A percentile compares a stretch with the other conserved stretches of the same genome.
Evolutionary conservation across 2,888 invertebrate species (phyloP).

Genomic region (Gastrophysa polygoni): DNA sequence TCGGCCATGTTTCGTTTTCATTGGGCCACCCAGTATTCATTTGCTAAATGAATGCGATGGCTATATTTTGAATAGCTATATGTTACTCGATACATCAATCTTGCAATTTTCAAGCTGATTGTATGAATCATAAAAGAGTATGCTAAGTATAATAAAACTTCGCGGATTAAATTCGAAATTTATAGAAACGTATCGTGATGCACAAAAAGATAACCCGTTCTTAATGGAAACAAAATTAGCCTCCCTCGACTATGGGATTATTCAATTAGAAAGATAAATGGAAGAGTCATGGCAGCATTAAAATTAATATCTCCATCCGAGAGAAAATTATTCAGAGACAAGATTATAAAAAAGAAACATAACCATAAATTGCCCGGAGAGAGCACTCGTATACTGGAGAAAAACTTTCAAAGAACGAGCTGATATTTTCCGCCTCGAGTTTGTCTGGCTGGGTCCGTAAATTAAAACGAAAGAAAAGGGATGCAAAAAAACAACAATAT

Average conservation of each 20-base stretch:
- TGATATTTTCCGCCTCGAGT: conserved; percentile 27
- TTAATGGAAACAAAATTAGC: conserved; percentile 15
- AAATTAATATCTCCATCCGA: conserved; percentile 34
- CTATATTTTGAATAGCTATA: too few relatives aligned
- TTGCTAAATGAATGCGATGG: too few relatives aligned
- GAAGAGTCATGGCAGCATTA: conserved; percentile 32
- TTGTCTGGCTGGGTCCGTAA: conserved; percentile 16
- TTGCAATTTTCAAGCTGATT: too few relatives aligned
- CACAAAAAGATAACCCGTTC: not conserved
- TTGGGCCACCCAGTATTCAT: too few relatives aligned
- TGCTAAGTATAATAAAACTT: not conserved
- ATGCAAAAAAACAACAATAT: not conserved
- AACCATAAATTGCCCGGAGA: conserved; percentile 38
- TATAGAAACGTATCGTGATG: not conserved
- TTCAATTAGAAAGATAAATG: conserved; percentile 24
- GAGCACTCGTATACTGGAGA: conserved; percentile 24
- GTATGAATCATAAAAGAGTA: not conserved
- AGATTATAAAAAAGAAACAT: conserved; percentile 44
- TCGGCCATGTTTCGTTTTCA: too few relatives aligned
- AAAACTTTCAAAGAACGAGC: conserved; percentile 36
- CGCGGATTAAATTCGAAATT: not conserved
- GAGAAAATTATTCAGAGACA: conserved; percentile 35
- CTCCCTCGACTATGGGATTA: conserved; percentile 9
- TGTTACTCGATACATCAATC: too few relatives aligned
- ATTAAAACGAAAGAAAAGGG: conserved; percentile 21